These are phyloP conservation scores for Sebastes schlegelii DNA, from an alignment of 2,113 vertebrate genomes.

Conservation along the genomic window DNA sequence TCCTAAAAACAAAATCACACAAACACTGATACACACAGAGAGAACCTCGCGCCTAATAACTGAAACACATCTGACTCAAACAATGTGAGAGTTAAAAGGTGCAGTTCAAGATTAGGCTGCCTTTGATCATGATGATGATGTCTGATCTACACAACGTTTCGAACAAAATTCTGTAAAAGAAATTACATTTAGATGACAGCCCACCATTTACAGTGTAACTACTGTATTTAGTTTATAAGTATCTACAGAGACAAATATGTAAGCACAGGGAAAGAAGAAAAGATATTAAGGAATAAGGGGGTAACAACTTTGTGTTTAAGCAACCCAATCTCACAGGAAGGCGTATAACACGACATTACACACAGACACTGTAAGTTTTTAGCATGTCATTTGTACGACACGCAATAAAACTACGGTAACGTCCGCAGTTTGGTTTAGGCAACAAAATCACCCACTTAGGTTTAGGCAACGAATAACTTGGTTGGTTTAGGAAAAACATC, in stretches of 20 bases:
- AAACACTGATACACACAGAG: conserved; percentile 25
- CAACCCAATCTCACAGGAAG: no score
- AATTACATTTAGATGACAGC: neutral
- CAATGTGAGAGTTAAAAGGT: conserved; percentile 27
- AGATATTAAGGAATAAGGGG: no score
- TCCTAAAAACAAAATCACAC: conserved; percentile 67
- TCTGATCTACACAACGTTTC: neutral
- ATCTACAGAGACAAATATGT: neutral
- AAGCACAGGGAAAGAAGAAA: neutral
- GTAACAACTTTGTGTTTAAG: no score
- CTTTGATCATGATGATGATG: conserved; percentile 21
- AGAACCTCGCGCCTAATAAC: neutral
- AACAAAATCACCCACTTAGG: no score
- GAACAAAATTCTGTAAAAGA: neutral
- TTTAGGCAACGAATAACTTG: no score
- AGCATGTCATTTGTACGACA: no score
- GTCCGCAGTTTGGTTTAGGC: no score
- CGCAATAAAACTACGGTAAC: no score
- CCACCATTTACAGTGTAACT: neutral
- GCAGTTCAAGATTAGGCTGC: neutral
- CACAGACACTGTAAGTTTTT: no score
- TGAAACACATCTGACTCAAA: conserved; percentile 38
- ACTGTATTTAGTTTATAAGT: no score
- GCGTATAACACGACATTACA: no score
- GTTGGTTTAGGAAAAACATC: no score